A percentile compares a stretch with the other conserved stretches of the same genome.
These are phyloP conservation scores for Lydus trimaculatus DNA, from an alignment of 2,888 invertebrate genomes.

Conservation along the genomic window DNA sequence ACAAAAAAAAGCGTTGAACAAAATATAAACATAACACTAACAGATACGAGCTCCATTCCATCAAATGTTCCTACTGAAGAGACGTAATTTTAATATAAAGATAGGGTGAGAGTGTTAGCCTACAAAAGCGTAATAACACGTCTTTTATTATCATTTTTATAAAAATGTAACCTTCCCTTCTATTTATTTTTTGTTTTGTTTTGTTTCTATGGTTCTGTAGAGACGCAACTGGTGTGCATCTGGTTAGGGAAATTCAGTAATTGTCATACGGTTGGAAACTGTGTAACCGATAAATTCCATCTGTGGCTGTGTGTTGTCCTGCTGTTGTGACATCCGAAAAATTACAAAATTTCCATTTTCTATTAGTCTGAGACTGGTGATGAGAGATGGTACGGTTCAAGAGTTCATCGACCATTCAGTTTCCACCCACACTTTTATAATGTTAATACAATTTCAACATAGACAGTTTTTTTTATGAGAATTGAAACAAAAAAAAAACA, in stretches of 20 bases:
- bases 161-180: not conserved
- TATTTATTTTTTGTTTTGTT: too few relatives aligned
- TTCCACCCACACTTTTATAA: slow-evolving; percentile 1
- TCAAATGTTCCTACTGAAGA: too few relatives aligned
- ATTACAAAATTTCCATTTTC: not conserved
- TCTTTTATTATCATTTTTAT: too few relatives aligned
- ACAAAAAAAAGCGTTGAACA: not conserved
- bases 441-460: not conserved
- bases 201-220: too few relatives aligned
- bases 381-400: not conserved
- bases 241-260: not conserved
- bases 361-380: not conserved
- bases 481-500: not conserved
- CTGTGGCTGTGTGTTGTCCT: not conserved
- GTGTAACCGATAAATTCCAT: not conserved
- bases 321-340: not conserved
- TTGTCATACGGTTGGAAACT: not conserved
- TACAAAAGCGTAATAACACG: too few relatives aligned
- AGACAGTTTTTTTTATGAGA: not conserved
- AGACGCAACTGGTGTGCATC: not conserved
- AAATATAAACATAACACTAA: not conserved
- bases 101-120: too few relatives aligned
- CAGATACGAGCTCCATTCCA: not conserved
- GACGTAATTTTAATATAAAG: too few relatives aligned
- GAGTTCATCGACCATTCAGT: slow-evolving; percentile 7